Evolutionary conservation across 2,113 vertebrate genomes (phyloP).

Genomic region (Lasiurus cinereus): DNA sequence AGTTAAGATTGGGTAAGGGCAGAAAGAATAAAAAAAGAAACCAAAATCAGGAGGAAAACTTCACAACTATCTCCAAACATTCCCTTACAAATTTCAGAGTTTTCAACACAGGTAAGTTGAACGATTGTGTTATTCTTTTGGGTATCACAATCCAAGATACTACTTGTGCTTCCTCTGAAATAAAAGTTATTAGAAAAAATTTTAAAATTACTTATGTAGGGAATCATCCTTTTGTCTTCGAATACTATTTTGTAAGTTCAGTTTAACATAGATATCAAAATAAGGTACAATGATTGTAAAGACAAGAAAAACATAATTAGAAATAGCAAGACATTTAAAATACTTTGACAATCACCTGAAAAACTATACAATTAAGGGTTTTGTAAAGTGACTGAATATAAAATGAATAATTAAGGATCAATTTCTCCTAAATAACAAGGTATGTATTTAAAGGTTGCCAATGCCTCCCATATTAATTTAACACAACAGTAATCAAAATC

Average conservation of each 20-base stretch:
- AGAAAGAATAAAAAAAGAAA: constrained; percentile 1
- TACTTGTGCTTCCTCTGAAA: not conserved
- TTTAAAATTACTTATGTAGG: not conserved
- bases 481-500: not conserved
- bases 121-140: not conserved
- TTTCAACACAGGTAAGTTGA: not conserved
- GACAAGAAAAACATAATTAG: not conserved
- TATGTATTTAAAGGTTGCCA: not conserved
- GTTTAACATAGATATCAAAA: constrained; percentile 38
- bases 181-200: not conserved
- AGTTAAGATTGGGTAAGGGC: not conserved
- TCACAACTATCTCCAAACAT: not conserved
- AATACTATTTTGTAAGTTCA: constrained; percentile 7
- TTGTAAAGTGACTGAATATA: not conserved
- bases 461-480: constrained; percentile 22
- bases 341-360: not conserved
- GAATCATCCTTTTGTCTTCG: not conserved
- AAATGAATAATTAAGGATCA: constrained; percentile 38
- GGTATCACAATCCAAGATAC: not conserved
- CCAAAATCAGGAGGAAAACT: not conserved
- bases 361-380: not conserved
- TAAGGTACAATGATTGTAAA: not conserved
- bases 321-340: constrained; percentile 7
- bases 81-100: not conserved
- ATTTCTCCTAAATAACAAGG: not conserved